Base-by-base conservation (phyloP, 1,140 invertebrate genomes). In the Eubasilissa regina region DNA sequence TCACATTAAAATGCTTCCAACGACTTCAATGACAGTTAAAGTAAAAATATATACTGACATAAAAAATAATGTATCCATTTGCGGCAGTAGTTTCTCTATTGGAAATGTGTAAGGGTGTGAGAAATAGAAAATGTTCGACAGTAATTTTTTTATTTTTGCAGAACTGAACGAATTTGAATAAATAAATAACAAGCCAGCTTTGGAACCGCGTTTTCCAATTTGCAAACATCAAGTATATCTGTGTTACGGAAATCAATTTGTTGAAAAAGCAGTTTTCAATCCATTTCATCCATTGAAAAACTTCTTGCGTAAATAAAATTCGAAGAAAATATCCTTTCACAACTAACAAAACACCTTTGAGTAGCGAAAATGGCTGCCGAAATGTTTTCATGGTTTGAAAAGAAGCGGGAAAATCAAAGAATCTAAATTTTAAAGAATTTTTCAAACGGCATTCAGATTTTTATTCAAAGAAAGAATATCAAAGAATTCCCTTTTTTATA, bases 151-250 rank as follows among this genome's bases (percentile, higher is more conserved):
- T 35, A 6, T 35, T 35, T 35, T 35, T 35, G 25, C 25, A 6
- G 6, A 35, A 35, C 1, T 35, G 25, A 35, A 35, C 25, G 25
- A 35, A 35, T 35, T 35, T 35, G 48, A 51, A 15, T 51, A 51
- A 13, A 51, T 51, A 51, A 51, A 51, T 51, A 51, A 51, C 25
- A 6, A 35, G 25, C 25, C 25, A 35, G 25, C 25, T 35, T 35
- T 35, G 25, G 25, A 35, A 51, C 21, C 58, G 13, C 58, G 19
- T 21, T 21, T 17, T 43, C 58, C 4, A 35, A 62, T 25, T 62
- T 62, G 58, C 15, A 62, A 62, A 62, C 58, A 62, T 62, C 58
- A 35, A 21, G 58, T 17, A 21, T 62, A 62, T 62, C 58, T 62
- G 19, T 62, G 58, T 13, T 25, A 9, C 58, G 4, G 13, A 62